Percentiles rank a stretch among this genome's conserved stretches.
Conservation (phyloP, 2,797 vertebrate genomes). For the Tachyglossus aculeatus region DNA sequence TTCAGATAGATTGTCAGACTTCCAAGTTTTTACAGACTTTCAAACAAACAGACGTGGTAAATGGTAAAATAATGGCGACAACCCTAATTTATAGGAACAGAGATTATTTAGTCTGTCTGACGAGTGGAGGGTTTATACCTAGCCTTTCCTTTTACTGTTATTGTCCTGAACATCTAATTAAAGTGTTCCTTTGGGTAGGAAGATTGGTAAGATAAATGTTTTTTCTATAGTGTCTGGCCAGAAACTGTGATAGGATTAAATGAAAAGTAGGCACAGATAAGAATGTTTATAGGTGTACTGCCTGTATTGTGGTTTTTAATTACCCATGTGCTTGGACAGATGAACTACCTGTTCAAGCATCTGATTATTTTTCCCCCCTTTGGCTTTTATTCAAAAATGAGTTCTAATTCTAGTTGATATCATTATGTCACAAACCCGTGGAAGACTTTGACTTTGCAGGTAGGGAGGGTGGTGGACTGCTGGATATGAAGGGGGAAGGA, state of each 20-base stretch:
- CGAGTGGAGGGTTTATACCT: not conserved
- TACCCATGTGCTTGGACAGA: not conserved
- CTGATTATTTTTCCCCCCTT: too few species aligned
- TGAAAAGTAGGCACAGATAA: not conserved
- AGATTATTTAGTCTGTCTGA: not conserved
- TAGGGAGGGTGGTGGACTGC: too few species aligned
- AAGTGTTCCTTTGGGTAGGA: not conserved
- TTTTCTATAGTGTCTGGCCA: slow-evolving; percentile 1
- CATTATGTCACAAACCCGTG: too few species aligned
- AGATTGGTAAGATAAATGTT: not conserved
- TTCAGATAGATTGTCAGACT: not conserved
- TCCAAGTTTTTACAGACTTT: not conserved
- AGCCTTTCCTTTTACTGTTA: not conserved
- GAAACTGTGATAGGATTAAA: not conserved
- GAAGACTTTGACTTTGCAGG: too few species aligned
- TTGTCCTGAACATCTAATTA: not conserved
- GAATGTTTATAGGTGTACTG: not conserved
- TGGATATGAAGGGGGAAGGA: too few species aligned
- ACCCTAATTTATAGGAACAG: not conserved
- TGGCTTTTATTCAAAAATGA: too few species aligned
- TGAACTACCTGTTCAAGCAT: too few species aligned
- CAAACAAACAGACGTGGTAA: not conserved
- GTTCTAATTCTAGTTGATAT: too few species aligned
- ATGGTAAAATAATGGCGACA: not conserved
- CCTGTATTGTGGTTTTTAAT: not conserved